Evolutionary conservation across 2,888 invertebrate genomes (phyloP), one percentile per base, ranked within the genome.

Genomic region (Cephonodes hylas): DNA sequence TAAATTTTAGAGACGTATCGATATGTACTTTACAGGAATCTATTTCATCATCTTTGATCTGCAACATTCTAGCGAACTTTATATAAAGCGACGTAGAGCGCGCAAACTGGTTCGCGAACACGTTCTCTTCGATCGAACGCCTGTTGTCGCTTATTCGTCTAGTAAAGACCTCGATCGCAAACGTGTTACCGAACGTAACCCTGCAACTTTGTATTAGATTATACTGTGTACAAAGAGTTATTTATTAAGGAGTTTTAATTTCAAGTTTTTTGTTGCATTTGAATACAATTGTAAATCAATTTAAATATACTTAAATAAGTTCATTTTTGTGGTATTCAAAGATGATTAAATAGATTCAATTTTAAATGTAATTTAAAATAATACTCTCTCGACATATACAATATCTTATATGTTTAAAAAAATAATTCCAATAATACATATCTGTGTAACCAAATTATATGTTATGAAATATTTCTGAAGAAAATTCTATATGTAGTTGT

Each of bases 351-450:
- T 53, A 27, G 10, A 27, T 53, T 53, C 4, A 18, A 53, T 53
- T 31, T 53, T 31, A 53, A 18, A 53, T 10, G n/a, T 25, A 25
- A 48, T 8, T 27, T 5, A 7, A 8, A 18, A 18, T 15, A 7
- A 25, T 27, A 27, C 27, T 27, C 3, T 27, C n/a, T 7, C n/a
- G 27, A 48, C 25, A 15, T 48, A 27, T 8, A 7, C 1, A 48
- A 8, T 38, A 53, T 31, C 4, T 53, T 10, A 23, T 53, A 53
- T 53, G 53, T 53, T 53, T 27, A 53, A 53, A 25, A n/a, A 27
- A 53, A 53, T 27, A 53, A n/a, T 53, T 27, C 48, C 48, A 31
- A 27, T 23, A 48, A 15, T 18, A 53, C 48, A 53, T 53, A 53
- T 27, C 48, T 27, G 15, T 27, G 15, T 53, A 53, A 27, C 15